phyloP scores from a whole-genome alignment of 1,140 invertebrate species.

The Drosophila nigrodunni region DNA sequence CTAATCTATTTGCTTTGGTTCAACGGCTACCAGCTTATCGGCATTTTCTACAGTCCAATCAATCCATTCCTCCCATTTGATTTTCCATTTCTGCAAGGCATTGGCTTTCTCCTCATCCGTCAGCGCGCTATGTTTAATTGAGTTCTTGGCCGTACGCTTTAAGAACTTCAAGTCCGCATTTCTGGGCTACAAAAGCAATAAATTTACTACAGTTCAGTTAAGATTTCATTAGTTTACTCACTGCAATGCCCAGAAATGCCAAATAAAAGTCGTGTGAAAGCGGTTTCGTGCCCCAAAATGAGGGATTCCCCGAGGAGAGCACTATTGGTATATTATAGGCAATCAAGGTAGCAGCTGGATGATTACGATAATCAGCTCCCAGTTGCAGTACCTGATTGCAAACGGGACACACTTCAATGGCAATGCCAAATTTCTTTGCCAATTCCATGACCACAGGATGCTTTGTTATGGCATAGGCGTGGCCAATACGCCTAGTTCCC shows the following conservation, averaged over 20 bases:
- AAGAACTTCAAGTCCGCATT: slow-evolving; percentile 89
- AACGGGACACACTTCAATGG: slow-evolving; percentile 92
- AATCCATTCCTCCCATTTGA: slow-evolving; percentile 66
- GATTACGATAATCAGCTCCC: slow-evolving; percentile 91
- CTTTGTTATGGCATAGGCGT: slow-evolving; percentile 89
- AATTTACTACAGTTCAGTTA: not conserved
- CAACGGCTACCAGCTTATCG: not conserved
- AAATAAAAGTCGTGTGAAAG: slow-evolving; percentile 93
- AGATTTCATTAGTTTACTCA: not conserved
- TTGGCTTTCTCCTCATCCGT: slow-evolving; percentile 50
- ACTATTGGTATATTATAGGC: slow-evolving; percentile 87
- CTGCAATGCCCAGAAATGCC: slow-evolving; percentile 91
- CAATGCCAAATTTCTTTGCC: slow-evolving; percentile 87
- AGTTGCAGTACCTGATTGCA: slow-evolving; percentile 91
- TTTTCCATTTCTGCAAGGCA: slow-evolving; percentile 66
- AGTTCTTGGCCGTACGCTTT: slow-evolving; percentile 92
- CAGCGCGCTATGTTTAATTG: slow-evolving; percentile 87
- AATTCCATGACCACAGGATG: slow-evolving; percentile 89
- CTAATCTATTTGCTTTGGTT: not conserved
- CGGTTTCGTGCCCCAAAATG: slow-evolving; percentile 89
- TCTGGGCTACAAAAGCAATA: slow-evolving; percentile 83
- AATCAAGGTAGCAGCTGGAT: slow-evolving; percentile 89
- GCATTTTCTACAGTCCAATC: slow-evolving; percentile 26
- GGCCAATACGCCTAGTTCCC: slow-evolving; percentile 89
- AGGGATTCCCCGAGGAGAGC: slow-evolving; percentile 89